These are phyloP conservation scores for Symphodus melops DNA, from an alignment of 2,113 vertebrate species.

Conservation along the genomic window DNA sequence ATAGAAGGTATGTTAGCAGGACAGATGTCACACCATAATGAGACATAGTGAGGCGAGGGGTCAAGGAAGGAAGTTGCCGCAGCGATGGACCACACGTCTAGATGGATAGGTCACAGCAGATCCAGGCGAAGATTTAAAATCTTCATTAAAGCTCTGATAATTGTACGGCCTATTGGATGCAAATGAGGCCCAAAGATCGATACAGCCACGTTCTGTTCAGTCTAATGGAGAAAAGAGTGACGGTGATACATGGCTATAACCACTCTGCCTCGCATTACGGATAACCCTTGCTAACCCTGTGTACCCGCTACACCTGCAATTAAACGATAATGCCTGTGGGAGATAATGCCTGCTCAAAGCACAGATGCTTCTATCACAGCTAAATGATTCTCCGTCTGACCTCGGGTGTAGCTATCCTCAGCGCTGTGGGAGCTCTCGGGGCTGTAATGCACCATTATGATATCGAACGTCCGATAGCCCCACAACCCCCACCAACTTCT, in stretches of 20 bases:
- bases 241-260: slow-evolving; percentile 56
- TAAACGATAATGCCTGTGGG: slow-evolving; percentile 68
- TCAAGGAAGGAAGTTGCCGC: slow-evolving; percentile 26
- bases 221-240: slow-evolving; percentile 56
- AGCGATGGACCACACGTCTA: slow-evolving; percentile 35
- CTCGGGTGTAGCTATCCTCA: slow-evolving; percentile 54
- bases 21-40: slow-evolving; percentile 68
- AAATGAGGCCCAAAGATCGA: slow-evolving; percentile 70
- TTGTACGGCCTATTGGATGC: slow-evolving; percentile 47
- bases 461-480: slow-evolving; percentile 58
- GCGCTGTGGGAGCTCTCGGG: slow-evolving; percentile 50
- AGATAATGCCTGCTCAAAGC: slow-evolving; percentile 53
- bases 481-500: slow-evolving; percentile 5
- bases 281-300: slow-evolving; percentile 61
- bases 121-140: slow-evolving; percentile 51
- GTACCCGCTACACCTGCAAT: slow-evolving; percentile 67
- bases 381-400: slow-evolving; percentile 71
- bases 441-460: slow-evolving; percentile 78
- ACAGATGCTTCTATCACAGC: slow-evolving; percentile 65
- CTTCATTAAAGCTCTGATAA: slow-evolving; percentile 66
- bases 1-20: slow-evolving; percentile 61
- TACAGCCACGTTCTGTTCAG: slow-evolving; percentile 11
- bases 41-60: slow-evolving; percentile 53
- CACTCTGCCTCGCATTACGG: slow-evolving; percentile 48
- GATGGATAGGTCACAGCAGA: slow-evolving; percentile 40